Evolutionary conservation across 2,888 invertebrate species (phyloP), one percentile per base, ranked within the genome.

Genomic region (Archips crataeganus): DNA sequence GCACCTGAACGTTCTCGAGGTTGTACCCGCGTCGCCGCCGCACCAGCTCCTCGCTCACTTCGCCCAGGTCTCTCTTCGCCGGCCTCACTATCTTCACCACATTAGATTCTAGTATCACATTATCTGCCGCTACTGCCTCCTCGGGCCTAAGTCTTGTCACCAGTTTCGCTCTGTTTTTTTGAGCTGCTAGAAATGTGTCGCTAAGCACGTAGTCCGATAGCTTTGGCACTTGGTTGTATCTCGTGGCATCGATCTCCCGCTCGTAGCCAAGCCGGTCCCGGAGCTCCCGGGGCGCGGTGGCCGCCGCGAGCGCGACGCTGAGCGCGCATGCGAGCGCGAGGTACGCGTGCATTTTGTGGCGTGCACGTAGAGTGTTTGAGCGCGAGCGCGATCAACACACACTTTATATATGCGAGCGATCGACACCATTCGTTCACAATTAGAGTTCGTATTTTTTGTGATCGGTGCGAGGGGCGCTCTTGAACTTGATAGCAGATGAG

Each of bases 391-490:
- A 85, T 82, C 85, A 82, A 85, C 85, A 86, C 90, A 90, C 92
- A 91, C 89, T 91, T 91, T 94, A 93, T 94, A 91, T 91, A 92
- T 88, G 86, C 90, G 86, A 87, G 85, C 88, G 88, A 91, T 92
- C 92, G 90, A 91, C 90, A 90, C 85, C 84, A 90, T 90, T 88
- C 91, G 91, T 88, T 90, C 93, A 91, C 88, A 93, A 94, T 92
- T 93, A 92, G 84, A 87, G 87, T 87, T 84, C 82, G 85, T 87
- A 82, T 85, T 89, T 91, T 92, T 90, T 87, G 82, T 86, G 79
- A 81, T 84, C 82, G 82, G 81, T 76, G 79, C 81, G 79, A 75
- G 77, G 77, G 78, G 78, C 82, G 91, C 78, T 89, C 91, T 91
- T 93, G 93, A 92, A 93, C 91, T 93, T 93, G 90, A 84, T 82